phyloP scores from a whole-genome alignment of 64 coral and sea anemone genomes.

The Dendronephthya gigantea region DNA sequence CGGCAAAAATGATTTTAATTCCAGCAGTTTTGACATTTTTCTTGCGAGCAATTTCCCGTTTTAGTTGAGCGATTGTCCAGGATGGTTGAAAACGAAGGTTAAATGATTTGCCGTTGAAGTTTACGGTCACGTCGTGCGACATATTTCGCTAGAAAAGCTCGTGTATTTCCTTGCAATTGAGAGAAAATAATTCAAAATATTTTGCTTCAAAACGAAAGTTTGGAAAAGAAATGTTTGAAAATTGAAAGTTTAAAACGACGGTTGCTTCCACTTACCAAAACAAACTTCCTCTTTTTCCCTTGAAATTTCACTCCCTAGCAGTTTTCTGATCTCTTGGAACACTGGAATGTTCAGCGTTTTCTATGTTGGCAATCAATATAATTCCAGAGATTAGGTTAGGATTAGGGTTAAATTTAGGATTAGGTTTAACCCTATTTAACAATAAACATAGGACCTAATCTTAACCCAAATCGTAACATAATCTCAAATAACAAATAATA shows the following conservation, averaged over 20 bases:
- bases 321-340: no score
- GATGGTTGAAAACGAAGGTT: neutral
- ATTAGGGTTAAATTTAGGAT: no score
- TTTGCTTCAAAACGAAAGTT: neutral
- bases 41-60: neutral
- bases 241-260: neutral
- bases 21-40: neutral
- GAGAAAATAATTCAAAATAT: neutral
- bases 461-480: no score
- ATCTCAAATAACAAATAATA: no score
- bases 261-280: no score
- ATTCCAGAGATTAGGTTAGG: no score
- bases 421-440: no score
- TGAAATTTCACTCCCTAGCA: no score
- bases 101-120: neutral
- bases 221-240: neutral
- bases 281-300: no score
- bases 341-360: no score
- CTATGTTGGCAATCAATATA: no score
- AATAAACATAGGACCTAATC: no score
- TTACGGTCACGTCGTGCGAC: neutral
- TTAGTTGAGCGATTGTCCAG: neutral
- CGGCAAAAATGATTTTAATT: neutral
- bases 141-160: neutral
- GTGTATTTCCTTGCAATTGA: neutral